Conservation (phyloP, 2,888 invertebrate genomes). For the Drosophila multiciliata region DNA sequence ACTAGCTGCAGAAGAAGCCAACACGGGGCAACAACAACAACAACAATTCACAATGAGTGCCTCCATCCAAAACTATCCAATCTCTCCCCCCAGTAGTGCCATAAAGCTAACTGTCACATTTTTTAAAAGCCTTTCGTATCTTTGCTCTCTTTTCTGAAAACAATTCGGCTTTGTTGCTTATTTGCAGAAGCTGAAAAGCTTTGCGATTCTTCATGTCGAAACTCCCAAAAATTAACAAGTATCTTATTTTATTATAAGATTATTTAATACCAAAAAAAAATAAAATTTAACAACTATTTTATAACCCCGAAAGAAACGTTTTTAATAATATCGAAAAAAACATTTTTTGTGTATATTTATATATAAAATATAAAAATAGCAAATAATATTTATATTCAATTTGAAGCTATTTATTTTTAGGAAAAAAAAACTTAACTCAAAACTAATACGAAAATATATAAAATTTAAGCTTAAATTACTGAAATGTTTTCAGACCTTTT, state of each 20-base stretch:
- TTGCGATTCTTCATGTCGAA: neutral
- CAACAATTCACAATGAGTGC: conserved; percentile 21
- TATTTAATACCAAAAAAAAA: neutral
- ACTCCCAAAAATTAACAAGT: neutral
- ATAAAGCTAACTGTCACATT: conserved; percentile 6
- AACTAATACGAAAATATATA: neutral
- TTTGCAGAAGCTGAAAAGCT: neutral
- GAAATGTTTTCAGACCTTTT: neutral
- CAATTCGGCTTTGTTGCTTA: conserved; percentile 3
- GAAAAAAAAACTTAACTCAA: neutral
- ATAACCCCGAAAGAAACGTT: neutral
- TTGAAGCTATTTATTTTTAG: neutral
- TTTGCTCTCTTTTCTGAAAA: neutral
- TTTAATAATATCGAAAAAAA: neutral
- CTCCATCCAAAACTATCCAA: neutral
- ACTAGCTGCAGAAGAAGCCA: conserved; percentile 26
- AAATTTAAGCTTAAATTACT: neutral
- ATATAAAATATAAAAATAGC: neutral
- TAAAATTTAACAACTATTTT: neutral
- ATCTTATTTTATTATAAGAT: neutral
- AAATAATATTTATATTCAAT: neutral
- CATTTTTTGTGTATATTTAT: neutral
- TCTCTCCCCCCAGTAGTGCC: neutral
- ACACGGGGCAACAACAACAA: neutral
- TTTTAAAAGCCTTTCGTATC: neutral